Evolutionary conservation across 2,113 vertebrate species (phyloP).

Genomic region (Actinemys pallida): DNA sequence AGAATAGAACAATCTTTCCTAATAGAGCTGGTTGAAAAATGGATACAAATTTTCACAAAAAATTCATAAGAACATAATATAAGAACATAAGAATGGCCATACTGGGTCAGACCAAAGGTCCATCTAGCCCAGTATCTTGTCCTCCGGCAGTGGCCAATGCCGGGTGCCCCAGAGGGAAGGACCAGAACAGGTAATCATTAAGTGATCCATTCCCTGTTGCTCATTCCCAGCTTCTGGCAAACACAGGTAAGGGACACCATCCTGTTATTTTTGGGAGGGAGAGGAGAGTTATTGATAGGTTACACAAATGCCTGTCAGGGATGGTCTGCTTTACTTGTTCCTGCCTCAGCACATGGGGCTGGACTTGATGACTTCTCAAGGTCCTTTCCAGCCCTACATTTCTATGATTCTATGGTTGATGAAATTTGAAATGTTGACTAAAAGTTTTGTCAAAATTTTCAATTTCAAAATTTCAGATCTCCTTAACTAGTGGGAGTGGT

Average conservation of each 20-base stretch:
- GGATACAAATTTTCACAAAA: neutral
- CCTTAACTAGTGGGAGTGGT: neutral
- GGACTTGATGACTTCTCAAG: neutral
- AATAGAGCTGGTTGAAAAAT: neutral
- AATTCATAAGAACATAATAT: too few species aligned
- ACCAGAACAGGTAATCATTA: too few species aligned
- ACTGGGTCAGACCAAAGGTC: too few species aligned
- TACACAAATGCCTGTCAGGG: neutral
- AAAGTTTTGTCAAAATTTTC: neutral
- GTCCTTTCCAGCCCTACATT: neutral
- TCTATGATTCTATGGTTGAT: neutral
- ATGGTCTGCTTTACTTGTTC: neutral
- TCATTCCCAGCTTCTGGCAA: too few species aligned
- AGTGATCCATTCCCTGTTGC: too few species aligned
- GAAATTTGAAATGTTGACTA: neutral
- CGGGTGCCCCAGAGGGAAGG: too few species aligned
- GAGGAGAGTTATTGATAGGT: too few species aligned
- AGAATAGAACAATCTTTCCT: neutral
- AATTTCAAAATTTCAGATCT: neutral
- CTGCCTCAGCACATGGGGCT: neutral
- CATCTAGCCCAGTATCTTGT: too few species aligned
- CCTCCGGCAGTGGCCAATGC: too few species aligned
- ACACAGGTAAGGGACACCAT: neutral
- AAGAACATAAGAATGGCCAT: too few species aligned
- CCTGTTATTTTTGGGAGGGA: neutral